Base-by-base conservation (phyloP, 2,888 invertebrate species). In the Amphiduros pacificus region DNA sequence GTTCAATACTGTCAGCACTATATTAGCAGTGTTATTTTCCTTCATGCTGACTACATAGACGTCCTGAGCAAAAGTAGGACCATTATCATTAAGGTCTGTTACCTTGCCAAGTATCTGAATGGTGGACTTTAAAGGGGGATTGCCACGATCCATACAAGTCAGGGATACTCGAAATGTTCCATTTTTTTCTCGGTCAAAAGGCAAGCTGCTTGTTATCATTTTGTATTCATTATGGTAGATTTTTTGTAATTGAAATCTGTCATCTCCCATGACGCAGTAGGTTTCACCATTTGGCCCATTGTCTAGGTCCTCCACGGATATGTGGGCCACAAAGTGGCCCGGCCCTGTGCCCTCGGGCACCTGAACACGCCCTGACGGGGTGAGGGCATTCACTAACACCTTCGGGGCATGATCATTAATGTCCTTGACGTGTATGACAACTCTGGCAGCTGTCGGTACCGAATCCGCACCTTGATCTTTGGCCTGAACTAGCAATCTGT, bases 381-480 rank as follows among this genome's bases (percentile, higher is more conserved):
- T 59, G 6, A 59, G 29, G 4, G 59, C n/a, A 40, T 59, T 59
- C 26, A 59, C 59, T 32, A n/a, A 6, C 26, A 59, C 41, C 1
- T 26, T 29, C n/a, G 59, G 59, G 36, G 44, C 44, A 24, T 59
- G 59, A 52, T 59, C 52, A 24, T 59, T 59, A 11, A 59, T 41
- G 28, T 59, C 59, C 5, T 32, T 28, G 3, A 59, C 59, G 28
- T 59, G 59, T 6, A 59, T 50, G 29, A 50, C 50, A n/a, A 59
- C 52, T 26, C 52, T 32, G 2, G 59, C 52, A 9, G 31, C 44
- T n/a, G 59, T 29, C 2, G 59, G 59, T 24, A 57, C 57, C 2
- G 57, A 48, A 9, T 52, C 52, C 36, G 50, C 32, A 2, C 67
- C 67, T 40, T 52, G 36, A 48, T 67, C 67, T 17, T 62, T 56